phyloP scores from a whole-genome alignment of 2,888 invertebrate genomes.

The Nineta flava region DNA sequence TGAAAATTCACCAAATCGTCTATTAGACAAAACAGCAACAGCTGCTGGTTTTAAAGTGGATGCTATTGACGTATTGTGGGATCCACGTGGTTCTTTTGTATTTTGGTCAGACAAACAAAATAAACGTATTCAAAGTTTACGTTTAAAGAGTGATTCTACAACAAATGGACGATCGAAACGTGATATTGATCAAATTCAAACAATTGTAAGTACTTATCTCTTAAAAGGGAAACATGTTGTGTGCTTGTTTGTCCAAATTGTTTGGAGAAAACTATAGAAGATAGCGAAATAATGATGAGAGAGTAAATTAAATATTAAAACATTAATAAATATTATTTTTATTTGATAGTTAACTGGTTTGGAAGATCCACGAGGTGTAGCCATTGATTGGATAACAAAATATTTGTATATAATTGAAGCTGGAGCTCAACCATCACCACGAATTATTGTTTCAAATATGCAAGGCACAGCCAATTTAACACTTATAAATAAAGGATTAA shows the following conservation, averaged over 20 bases:
- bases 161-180: not conserved
- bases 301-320: too few relatives aligned
- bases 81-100: conserved; percentile 19
- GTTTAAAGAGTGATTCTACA: not conserved
- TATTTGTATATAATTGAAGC: conserved; percentile 55
- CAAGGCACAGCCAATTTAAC: conserved; percentile 40
- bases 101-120: conserved; percentile 32
- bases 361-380: conserved; percentile 54
- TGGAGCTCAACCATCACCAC: conserved; percentile 27
- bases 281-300: too few relatives aligned
- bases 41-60: conserved; percentile 34
- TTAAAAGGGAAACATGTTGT: too few relatives aligned
- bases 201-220: conserved; percentile 1
- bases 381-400: conserved; percentile 52
- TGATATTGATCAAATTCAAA: not conserved
- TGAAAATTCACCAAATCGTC: conserved; percentile 25
- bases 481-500: conserved; percentile 31
- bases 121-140: conserved; percentile 26
- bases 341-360: conserved; percentile 31
- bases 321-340: too few relatives aligned
- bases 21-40: conserved; percentile 18
- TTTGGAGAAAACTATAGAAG: too few relatives aligned
- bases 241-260: too few relatives aligned
- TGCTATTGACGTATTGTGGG: conserved; percentile 33
- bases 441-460: conserved; percentile 32